A percentile compares a stretch with the other conserved stretches of the same genome.
phyloP scores from a whole-genome alignment of 2,888 invertebrate genomes.

The Liposcelis brunnea region DNA sequence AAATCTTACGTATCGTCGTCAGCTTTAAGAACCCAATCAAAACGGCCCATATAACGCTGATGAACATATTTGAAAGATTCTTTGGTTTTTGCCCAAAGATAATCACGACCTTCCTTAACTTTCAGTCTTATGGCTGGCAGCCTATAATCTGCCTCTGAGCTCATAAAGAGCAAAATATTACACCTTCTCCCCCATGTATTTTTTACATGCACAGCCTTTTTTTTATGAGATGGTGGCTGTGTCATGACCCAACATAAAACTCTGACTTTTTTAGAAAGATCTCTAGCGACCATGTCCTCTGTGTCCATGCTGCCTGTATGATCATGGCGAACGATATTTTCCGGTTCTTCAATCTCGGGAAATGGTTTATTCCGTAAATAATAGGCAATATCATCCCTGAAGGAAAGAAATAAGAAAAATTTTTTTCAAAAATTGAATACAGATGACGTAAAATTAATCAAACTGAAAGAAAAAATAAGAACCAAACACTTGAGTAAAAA shows the following conservation, averaged over 20 bases:
- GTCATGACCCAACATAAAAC: slow-evolving; percentile 98
- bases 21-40: slow-evolving; percentile 96
- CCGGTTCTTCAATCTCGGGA: not conserved
- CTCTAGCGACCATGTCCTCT: slow-evolving; percentile 53
- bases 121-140: slow-evolving; percentile 69
- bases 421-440: too few relatives aligned
- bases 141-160: slow-evolving; percentile 48
- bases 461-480: too few relatives aligned
- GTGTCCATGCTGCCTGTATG: not conserved
- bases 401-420: too few relatives aligned
- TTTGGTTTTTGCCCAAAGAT: slow-evolving; percentile 95
- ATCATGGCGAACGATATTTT: not conserved
- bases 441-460: too few relatives aligned
- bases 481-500: too few relatives aligned
- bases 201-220: slow-evolving; percentile 81
- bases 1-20: slow-evolving; percentile 82
- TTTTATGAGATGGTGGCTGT: slow-evolving; percentile 71
- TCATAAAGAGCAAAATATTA: slow-evolving; percentile 76
- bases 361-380: not conserved
- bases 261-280: slow-evolving; percentile 55
- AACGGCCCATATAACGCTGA: slow-evolving; percentile 63
- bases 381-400: not conserved
- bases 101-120: slow-evolving; percentile 73
- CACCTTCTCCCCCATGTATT: slow-evolving; percentile 92
- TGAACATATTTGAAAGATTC: slow-evolving; percentile 81